A percentile compares a stretch with the other conserved stretches of the same genome.
Evolutionary conservation across 2,888 invertebrate species (phyloP).

Genomic region (Leptinotarsa haldemani): DNA sequence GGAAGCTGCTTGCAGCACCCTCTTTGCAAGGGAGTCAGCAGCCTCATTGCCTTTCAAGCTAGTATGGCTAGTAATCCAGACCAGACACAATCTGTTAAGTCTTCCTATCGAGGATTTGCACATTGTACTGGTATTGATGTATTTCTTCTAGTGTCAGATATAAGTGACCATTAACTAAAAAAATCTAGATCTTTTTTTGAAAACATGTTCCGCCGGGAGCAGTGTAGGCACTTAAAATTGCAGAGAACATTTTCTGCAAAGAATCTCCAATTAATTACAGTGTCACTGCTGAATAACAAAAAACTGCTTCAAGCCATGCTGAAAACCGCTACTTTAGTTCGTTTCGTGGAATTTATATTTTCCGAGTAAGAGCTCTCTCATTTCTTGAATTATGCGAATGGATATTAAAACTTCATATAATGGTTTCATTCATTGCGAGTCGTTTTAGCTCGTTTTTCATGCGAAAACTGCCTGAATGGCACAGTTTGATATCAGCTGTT

Average conservation of each 20-base stretch:
- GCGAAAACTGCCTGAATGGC: not conserved
- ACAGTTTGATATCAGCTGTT: not conserved
- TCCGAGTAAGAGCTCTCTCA: conserved; percentile 6
- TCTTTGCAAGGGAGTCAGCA: too few relatives aligned
- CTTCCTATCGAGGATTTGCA: too few relatives aligned
- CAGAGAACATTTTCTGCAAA: not conserved
- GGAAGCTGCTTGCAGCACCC: too few relatives aligned
- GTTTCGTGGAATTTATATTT: not conserved
- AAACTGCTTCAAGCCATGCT: not conserved
- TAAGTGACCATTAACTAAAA: too few relatives aligned
- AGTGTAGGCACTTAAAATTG: not conserved
- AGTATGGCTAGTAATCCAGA: too few relatives aligned
- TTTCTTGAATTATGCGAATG: conserved; percentile 6
- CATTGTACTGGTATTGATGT: too few relatives aligned
- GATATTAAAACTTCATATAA: conserved; percentile 4
- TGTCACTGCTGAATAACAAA: not conserved
- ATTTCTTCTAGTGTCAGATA: too few relatives aligned
- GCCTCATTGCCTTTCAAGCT: too few relatives aligned
- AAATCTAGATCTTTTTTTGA: too few relatives aligned
- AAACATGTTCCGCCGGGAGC: too few relatives aligned
- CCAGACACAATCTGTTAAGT: too few relatives aligned
- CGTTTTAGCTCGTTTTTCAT: not conserved
- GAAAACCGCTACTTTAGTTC: not conserved
- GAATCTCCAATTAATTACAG: not conserved
- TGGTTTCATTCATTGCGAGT: not conserved